A percentile compares a stretch with the other conserved stretches of the same genome.
phyloP scores from a whole-genome alignment of 1,140 invertebrate species.

The Lutraria rhynchaena region DNA sequence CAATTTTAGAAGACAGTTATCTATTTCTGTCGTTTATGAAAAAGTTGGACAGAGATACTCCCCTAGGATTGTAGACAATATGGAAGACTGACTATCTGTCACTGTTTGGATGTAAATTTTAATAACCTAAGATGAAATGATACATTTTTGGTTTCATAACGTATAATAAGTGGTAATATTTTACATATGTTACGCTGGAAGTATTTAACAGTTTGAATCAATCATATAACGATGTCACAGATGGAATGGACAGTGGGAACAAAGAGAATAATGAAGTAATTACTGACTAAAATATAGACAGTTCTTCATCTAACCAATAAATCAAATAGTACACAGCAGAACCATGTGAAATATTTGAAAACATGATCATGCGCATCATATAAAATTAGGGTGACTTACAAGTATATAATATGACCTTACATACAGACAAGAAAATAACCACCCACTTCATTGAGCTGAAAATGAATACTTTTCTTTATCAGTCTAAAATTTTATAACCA shows the following conservation, averaged over 20 bases:
- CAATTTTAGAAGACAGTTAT: constrained; percentile 5
- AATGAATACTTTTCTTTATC: too few relatives aligned
- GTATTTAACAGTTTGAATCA: too few relatives aligned
- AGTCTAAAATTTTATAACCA: too few relatives aligned
- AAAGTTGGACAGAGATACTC: constrained; percentile 13
- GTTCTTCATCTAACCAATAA: too few relatives aligned
- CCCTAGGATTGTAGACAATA: not conserved
- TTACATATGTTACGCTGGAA: not conserved
- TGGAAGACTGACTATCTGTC: not conserved
- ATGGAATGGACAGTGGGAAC: not conserved
- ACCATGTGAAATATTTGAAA: too few relatives aligned
- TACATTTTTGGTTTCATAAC: constrained; percentile 6
- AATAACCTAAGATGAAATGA: constrained; percentile 1
- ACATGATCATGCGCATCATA: too few relatives aligned
- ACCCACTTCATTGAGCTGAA: too few relatives aligned
- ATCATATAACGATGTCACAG: not conserved
- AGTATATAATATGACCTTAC: too few relatives aligned
- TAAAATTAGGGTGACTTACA: too few relatives aligned
- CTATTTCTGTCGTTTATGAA: constrained; percentile 6
- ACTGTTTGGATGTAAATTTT: constrained; percentile 14
- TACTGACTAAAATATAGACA: too few relatives aligned
- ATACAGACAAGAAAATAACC: too few relatives aligned
- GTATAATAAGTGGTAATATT: constrained; percentile 1
- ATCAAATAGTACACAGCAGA: too few relatives aligned
- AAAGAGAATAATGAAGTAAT: not conserved